Conservation (phyloP, 2,888 invertebrate genomes). For the Cheilosia variabilis region DNA sequence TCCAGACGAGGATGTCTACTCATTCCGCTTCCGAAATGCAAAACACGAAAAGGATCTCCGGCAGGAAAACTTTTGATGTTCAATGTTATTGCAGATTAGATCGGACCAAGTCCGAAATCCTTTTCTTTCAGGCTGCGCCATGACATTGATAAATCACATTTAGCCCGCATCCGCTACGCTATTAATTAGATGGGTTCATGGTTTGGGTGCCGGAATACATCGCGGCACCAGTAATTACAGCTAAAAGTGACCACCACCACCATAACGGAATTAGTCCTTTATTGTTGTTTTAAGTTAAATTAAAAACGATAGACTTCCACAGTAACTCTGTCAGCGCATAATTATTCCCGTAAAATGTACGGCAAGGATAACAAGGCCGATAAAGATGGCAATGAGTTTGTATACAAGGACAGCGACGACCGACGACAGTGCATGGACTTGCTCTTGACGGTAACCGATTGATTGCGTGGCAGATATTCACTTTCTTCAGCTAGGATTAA, state of each 20-base stretch:
- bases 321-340: background rate
- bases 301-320: constrained; percentile 20
- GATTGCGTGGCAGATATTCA: constrained; percentile 42
- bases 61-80: constrained; percentile 24
- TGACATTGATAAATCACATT: constrained; percentile 66
- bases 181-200: constrained; percentile 43
- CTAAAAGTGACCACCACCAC: too few relatives aligned
- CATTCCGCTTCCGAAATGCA: constrained; percentile 14
- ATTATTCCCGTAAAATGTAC: background rate
- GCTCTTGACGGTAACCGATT: constrained; percentile 65
- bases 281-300: constrained; percentile 51
- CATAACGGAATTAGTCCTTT: constrained; percentile 29
- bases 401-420: constrained; percentile 16
- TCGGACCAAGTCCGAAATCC: constrained; percentile 36
- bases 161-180: constrained; percentile 25
- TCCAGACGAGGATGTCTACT: background rate
- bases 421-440: constrained; percentile 4
- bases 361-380: constrained; percentile 55
- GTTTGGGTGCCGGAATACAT: too few relatives aligned
- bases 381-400: constrained; percentile 57
- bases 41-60: constrained; percentile 33
- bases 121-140: constrained; percentile 11
- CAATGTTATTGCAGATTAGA: constrained; percentile 45
- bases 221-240: too few relatives aligned
- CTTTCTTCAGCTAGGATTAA: constrained; percentile 43